These are phyloP conservation scores for Porites cylindrica DNA, from an alignment of 92 coral and sea anemone species.

Conservation along the genomic window DNA sequence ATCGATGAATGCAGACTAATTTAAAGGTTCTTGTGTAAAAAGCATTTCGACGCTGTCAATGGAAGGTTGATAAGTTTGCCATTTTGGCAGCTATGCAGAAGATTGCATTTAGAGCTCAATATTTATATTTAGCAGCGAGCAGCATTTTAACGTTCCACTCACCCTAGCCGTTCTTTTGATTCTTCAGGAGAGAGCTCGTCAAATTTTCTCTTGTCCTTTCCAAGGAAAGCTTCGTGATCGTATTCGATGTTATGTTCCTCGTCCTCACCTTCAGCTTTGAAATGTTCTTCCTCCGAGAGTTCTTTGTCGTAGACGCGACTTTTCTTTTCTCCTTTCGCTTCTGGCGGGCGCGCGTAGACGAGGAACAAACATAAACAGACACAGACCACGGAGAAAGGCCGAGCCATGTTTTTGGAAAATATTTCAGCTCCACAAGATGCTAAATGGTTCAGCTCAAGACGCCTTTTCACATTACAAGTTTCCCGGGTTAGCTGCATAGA, in stretches of 20 bases:
- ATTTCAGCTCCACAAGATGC: background rate
- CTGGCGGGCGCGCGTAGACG: slow-evolving; percentile 78
- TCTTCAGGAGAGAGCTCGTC: slow-evolving; percentile 93
- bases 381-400: slow-evolving; percentile 16
- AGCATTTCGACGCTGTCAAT: too few relatives aligned
- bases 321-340: slow-evolving; percentile 74
- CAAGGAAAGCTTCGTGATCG: slow-evolving; percentile 98
- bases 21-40: too few relatives aligned
- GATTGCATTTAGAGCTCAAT: too few relatives aligned
- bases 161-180: slow-evolving; percentile 91
- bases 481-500: slow-evolving; percentile 37
- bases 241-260: slow-evolving; percentile 92
- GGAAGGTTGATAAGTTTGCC: too few relatives aligned
- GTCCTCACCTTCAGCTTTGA: slow-evolving; percentile 41
- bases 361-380: slow-evolving; percentile 40
- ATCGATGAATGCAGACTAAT: too few relatives aligned
- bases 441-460: background rate
- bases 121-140: background rate
- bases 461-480: slow-evolving; percentile 26
- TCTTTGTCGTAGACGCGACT: slow-evolving; percentile 79
- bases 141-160: slow-evolving; percentile 16
- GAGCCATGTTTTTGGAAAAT: slow-evolving; percentile 15
- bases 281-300: slow-evolving; percentile 92
- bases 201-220: slow-evolving; percentile 90
- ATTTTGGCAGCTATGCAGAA: too few relatives aligned